Percentiles rank a stretch among this genome's conserved stretches.
Conservation (phyloP, 2,797 vertebrate species). For the Psittacula echo region DNA sequence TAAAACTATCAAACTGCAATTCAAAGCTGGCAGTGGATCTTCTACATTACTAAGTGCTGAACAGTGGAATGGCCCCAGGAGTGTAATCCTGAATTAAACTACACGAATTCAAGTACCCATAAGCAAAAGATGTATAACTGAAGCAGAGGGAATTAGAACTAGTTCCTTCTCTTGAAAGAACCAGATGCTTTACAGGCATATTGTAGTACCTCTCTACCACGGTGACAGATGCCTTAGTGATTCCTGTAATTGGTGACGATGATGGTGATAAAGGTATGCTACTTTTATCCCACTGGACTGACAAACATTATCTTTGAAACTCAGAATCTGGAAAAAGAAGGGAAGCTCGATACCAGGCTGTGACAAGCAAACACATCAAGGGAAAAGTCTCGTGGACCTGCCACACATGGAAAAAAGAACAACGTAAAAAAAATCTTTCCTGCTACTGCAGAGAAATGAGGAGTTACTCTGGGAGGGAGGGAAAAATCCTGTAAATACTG, state of each 20-base stretch:
- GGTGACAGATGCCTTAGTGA: slow-evolving; percentile 44
- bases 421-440: background rate
- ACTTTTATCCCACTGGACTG: slow-evolving; percentile 18
- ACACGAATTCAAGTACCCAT: slow-evolving; percentile 71
- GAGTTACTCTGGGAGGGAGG: background rate
- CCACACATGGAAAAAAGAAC: slow-evolving; percentile 10
- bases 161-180: slow-evolving; percentile 53
- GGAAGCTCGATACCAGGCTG: background rate
- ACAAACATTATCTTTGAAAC: slow-evolving; percentile 9
- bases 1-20: slow-evolving; percentile 63
- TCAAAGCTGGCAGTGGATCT: slow-evolving; percentile 68
- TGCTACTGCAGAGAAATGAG: background rate
- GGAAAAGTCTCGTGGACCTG: slow-evolving; percentile 4
- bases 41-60: slow-evolving; percentile 61
- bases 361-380: slow-evolving; percentile 12
- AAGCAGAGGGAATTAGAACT: slow-evolving; percentile 70
- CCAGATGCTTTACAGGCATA: slow-evolving; percentile 63
- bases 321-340: background rate
- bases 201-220: slow-evolving; percentile 14
- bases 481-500: background rate
- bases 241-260: slow-evolving; percentile 50
- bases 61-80: slow-evolving; percentile 65
- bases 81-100: slow-evolving; percentile 73
- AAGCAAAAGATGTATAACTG: slow-evolving; percentile 73
- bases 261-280: slow-evolving; percentile 36